Evolutionary conservation across 2,797 vertebrate species (phyloP).

Genomic region (Pampus argenteus): DNA sequence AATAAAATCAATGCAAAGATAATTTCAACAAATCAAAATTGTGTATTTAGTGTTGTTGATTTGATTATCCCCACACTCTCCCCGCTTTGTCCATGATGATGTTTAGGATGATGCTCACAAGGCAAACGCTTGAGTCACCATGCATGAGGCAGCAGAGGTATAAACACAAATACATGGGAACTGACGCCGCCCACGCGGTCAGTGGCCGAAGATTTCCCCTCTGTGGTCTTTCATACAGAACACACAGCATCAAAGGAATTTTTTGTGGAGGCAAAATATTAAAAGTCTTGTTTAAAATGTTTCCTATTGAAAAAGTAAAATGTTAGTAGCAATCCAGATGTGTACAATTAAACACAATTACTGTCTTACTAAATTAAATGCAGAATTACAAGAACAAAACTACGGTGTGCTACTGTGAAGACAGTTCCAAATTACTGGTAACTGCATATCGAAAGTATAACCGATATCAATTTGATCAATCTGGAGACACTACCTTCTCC

Average conservation of each 20-base stretch:
- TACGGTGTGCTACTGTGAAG: constrained; percentile 34
- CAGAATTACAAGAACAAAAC: constrained; percentile 59
- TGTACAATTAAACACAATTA: constrained; percentile 78
- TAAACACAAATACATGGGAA: constrained; percentile 72
- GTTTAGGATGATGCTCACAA: constrained; percentile 75
- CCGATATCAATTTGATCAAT: constrained; percentile 47
- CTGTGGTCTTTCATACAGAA: constrained; percentile 20
- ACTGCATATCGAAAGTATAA: constrained; percentile 46
- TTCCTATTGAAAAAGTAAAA: constrained; percentile 23
- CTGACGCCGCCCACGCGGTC: constrained; percentile 64
- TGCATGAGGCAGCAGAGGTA: constrained; percentile 77
- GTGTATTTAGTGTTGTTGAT: constrained; percentile 30
- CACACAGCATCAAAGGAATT: constrained; percentile 6
- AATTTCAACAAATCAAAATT: constrained; percentile 20
- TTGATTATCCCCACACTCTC: constrained; percentile 27
- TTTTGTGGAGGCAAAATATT: constrained; percentile 11
- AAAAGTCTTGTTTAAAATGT: constrained; percentile 1
- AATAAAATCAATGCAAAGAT: constrained; percentile 5
- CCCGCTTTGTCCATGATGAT: constrained; percentile 40
- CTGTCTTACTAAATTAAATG: constrained; percentile 63
- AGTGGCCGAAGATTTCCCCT: constrained; percentile 17
- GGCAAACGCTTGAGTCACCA: constrained; percentile 79
- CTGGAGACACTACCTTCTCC: constrained; percentile 83
- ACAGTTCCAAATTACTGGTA: constrained; percentile 81
- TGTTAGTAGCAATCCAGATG: constrained; percentile 66